Conservation (phyloP, 2,113 vertebrate genomes). For the Manacus vitellinus region DNA sequence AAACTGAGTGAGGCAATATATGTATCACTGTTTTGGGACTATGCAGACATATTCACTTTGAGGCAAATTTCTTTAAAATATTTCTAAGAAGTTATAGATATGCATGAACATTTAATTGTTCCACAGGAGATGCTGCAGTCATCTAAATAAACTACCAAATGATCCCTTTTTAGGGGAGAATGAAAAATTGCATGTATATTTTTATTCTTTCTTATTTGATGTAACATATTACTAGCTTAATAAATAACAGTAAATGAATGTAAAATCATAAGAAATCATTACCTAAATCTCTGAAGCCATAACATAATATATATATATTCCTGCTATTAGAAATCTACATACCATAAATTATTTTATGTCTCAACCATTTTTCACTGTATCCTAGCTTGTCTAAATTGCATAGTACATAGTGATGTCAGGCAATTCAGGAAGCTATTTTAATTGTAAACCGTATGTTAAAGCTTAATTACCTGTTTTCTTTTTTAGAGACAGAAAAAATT, state of each 20-base stretch:
- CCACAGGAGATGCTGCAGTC: neutral
- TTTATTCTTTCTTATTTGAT: neutral
- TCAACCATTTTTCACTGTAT: neutral
- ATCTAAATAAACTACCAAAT: neutral
- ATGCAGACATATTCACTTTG: neutral
- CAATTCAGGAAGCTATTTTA: neutral
- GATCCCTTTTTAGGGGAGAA: accelerated
- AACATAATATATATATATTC: neutral
- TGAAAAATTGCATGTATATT: neutral
- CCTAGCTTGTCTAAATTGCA: neutral
- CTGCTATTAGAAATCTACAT: neutral
- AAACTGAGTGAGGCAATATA: neutral
- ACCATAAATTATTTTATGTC: neutral
- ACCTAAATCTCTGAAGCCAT: accelerated
- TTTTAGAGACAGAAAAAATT: neutral
- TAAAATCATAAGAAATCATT: neutral
- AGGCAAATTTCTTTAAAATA: neutral
- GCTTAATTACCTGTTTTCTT: neutral
- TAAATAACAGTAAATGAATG: neutral
- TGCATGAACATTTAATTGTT: neutral
- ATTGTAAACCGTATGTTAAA: neutral
- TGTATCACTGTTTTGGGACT: neutral
- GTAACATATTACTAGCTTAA: neutral
- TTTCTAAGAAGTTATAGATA: neutral
- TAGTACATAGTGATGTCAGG: neutral